Evolutionary conservation across 2,797 vertebrate species (phyloP).

Genomic region (Lagodon rhomboides): DNA sequence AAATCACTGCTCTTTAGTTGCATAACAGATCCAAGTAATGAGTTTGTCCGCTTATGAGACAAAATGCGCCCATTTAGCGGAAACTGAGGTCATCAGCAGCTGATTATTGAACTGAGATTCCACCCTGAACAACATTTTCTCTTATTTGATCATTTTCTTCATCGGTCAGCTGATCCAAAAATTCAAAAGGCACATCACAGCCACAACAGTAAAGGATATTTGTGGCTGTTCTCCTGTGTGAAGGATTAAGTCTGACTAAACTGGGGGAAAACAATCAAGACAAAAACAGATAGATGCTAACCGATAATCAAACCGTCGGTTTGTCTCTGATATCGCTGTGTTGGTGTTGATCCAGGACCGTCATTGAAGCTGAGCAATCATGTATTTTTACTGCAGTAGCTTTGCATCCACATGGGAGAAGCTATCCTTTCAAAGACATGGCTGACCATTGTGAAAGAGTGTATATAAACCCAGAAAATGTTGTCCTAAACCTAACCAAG

Average conservation of each 20-base stretch:
- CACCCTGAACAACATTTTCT: background rate
- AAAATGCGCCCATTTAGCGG: background rate
- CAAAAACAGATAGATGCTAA: background rate
- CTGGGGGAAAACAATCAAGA: no score
- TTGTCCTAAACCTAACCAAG: no score
- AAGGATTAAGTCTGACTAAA: background rate
- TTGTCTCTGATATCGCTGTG: no score
- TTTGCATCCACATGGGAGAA: no score
- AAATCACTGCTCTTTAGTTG: background rate
- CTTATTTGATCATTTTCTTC: no score
- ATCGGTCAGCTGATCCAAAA: background rate
- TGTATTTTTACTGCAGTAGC: no score
- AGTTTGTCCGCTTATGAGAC: background rate
- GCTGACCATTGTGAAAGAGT: no score
- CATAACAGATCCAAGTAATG: background rate
- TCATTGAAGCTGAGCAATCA: no score
- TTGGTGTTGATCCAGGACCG: background rate
- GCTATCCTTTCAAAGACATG: no score
- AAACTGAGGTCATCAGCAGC: background rate
- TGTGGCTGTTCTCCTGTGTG: background rate
- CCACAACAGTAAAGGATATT: background rate
- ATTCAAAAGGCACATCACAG: background rate
- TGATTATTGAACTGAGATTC: background rate
- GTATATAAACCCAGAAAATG: no score
- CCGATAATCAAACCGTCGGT: no score